These are phyloP conservation scores for Eublepharis macularius DNA, from an alignment of 2,113 vertebrate species.

Conservation along the genomic window DNA sequence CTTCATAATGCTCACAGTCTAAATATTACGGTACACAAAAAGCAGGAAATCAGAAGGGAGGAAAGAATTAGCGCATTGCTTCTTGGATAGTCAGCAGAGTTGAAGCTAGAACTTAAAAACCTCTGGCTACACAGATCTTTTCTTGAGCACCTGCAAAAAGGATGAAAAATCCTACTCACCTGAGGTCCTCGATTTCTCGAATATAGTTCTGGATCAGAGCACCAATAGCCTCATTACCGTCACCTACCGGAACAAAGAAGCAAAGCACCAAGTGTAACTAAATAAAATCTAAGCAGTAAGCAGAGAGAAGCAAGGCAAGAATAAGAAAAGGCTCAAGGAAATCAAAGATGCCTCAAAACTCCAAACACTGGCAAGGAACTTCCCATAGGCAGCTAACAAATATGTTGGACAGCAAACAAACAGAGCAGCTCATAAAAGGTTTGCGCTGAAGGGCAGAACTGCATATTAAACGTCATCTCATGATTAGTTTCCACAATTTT, in stretches of 20 bases:
- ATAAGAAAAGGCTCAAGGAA: rapidly evolving
- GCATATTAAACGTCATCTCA: too few relatives aligned
- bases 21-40: neutral
- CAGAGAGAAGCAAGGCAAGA: rapidly evolving
- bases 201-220: conserved; percentile 95
- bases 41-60: neutral
- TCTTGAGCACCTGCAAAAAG: neutral
- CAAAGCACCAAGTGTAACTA: neutral
- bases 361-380: neutral
- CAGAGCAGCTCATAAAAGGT: neutral
- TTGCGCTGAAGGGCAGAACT: too few relatives aligned
- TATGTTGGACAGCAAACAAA: neutral
- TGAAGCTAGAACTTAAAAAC: neutral
- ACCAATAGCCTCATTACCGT: conserved; percentile 90
- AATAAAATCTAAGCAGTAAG: neutral
- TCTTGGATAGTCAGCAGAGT: too few relatives aligned
- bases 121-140: neutral
- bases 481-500: too few relatives aligned
- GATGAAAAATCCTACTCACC: conserved; percentile 70
- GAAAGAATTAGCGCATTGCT: neutral
- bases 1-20: neutral
- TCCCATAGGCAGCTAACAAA: neutral
- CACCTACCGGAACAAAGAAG: conserved; percentile 73
- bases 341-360: neutral
- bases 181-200: conserved; percentile 92